Percentiles rank a stretch among this genome's conserved stretches.
Conservation (phyloP, 2,888 invertebrate genomes). For the Lepidocyrtinus sp. region DNA sequence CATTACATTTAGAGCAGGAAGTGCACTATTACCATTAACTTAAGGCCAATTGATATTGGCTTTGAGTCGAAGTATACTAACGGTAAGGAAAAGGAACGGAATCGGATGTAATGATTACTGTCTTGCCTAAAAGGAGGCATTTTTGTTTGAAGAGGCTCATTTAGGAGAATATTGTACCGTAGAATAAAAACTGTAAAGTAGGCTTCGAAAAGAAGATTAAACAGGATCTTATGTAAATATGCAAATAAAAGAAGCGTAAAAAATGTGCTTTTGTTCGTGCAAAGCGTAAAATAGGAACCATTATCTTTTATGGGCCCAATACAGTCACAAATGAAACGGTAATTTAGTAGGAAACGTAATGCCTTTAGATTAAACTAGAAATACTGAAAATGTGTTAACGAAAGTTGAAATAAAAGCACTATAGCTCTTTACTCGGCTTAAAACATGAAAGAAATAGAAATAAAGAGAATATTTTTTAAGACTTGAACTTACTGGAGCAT, state of each 20-base stretch:
- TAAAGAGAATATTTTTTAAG: no score
- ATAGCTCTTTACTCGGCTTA: no score
- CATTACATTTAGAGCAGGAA: background rate
- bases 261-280: slow-evolving; percentile 24
- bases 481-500: no score
- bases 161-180: no score
- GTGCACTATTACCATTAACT: background rate
- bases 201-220: background rate
- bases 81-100: background rate
- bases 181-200: no score
- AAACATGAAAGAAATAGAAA: no score
- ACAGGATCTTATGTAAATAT: slow-evolving; percentile 31
- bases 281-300: background rate
- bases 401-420: no score
- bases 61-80: background rate
- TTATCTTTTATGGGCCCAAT: slow-evolving; percentile 34
- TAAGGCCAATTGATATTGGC: background rate
- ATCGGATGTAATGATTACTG: no score
- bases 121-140: no score
- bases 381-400: no score
- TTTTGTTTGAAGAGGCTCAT: slow-evolving; percentile 7
- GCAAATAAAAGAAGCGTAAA: slow-evolving; percentile 38
- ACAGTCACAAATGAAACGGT: background rate
- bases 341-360: slow-evolving; percentile 3
- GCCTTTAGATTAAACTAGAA: no score